Evolutionary conservation across 1,140 invertebrate genomes (phyloP).

Genomic region (Aphis craccivora): DNA sequence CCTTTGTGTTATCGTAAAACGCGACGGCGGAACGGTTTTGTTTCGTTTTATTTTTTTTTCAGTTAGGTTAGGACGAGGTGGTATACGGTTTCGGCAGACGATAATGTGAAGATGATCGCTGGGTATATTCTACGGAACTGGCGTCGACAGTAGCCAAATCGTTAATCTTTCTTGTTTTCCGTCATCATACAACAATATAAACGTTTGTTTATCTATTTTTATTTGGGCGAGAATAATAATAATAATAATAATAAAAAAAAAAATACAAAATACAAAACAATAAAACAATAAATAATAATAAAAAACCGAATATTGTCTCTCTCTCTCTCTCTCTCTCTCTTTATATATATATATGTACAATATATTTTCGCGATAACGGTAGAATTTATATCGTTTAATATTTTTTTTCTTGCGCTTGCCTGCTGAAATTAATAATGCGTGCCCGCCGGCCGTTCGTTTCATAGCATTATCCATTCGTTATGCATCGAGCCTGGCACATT

Average conservation of each 20-base stretch:
- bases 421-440: conserved; percentile 37
- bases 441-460: conserved; percentile 16
- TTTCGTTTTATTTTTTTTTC: background rate
- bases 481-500: conserved; percentile 11
- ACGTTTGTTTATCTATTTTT: conserved; percentile 5
- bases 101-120: conserved; percentile 26
- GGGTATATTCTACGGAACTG: background rate
- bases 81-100: background rate
- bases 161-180: conserved; percentile 46
- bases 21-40: conserved; percentile 3
- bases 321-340: background rate
- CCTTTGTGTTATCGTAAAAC: background rate
- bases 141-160: background rate
- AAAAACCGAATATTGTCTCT: background rate
- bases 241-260: background rate
- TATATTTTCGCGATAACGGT: background rate
- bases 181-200: background rate
- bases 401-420: background rate
- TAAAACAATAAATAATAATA: conserved; percentile 11
- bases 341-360: background rate
- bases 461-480: conserved; percentile 16
- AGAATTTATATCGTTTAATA: background rate
- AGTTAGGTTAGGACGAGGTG: background rate
- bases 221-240: background rate
- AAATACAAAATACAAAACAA: background rate